Evolutionary conservation across 1,140 invertebrate species (phyloP), one percentile per base, ranked within the genome.

Genomic region (Pteromalus puparum): DNA sequence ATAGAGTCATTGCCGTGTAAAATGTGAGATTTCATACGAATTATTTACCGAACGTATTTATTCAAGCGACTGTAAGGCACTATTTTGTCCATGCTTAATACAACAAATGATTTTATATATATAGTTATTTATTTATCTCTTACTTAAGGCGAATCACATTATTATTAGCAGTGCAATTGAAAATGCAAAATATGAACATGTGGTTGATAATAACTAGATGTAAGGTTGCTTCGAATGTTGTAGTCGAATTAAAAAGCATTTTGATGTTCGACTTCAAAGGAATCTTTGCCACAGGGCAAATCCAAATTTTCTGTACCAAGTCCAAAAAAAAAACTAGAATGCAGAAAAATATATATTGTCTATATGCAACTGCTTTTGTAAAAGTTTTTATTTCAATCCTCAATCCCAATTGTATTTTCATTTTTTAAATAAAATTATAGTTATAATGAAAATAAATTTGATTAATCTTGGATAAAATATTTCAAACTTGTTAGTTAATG

Each of bases 201-300:
- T 83, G 82, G 65, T 83, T 79, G 82, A 83, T 79, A 83, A 83
- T 83, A 83, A 83, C 24, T 83, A 83, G 76, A 72, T 77, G 4
- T 83, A 83, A 83, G 73, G n/a, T 15, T 42, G 61, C 53, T 83
- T 83, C 21, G 26, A 42, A 67, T 75, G 73, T 76, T 48, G 34
- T 74, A 30, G 34, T 48, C 34, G 61, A 68, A 83, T 70, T 34
- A 70, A 77, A 34, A 6, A 5, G 46, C 28, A 61, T 21, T 61
- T 61, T 28, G 42, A 26, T 42, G 68, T 82, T 65, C 48, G 34
- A 24, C 30, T 83, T 72, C 67, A 7, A 74, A 67, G 77, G 46
- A 76, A 61, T 61, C 53, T 61, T 61, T 61, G 53, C 53, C 53
- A 21, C 21, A 21, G 53, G 21, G 53, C 21, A 0, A 70, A 26